A percentile compares a stretch with the other conserved stretches of the same genome.
phyloP scores from a whole-genome alignment of 2,888 invertebrate species.

The Reticulitermes lucifugus region DNA sequence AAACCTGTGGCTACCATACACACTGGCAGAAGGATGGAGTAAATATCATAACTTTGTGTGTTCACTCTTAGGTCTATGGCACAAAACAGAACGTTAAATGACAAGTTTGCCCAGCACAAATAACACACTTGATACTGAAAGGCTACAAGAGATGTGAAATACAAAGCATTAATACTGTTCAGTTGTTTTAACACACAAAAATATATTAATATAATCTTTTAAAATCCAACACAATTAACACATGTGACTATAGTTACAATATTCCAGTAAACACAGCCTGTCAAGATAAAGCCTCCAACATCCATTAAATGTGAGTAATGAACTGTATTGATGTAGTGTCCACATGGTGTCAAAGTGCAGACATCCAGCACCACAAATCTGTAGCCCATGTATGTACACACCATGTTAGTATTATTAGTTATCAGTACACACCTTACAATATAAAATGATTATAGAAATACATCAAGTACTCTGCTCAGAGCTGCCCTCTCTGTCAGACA shows the following conservation, averaged over 20 bases:
- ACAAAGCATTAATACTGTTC: background rate
- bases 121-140: too few species aligned
- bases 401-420: background rate
- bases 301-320: background rate
- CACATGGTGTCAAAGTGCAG: background rate
- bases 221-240: constrained; percentile 23
- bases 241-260: constrained; percentile 1
- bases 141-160: too few species aligned
- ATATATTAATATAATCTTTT: constrained; percentile 35
- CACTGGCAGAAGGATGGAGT: too few species aligned
- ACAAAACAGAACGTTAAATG: too few species aligned
- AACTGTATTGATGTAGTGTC: background rate
- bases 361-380: background rate
- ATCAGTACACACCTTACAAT: background rate
- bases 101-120: too few species aligned
- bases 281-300: constrained; percentile 23
- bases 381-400: background rate
- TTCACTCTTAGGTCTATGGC: too few species aligned
- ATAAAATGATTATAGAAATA: too few species aligned
- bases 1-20: too few species aligned
- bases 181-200: background rate
- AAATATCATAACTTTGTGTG: too few species aligned
- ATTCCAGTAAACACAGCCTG: constrained; percentile 26
- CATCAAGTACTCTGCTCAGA: too few species aligned
- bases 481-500: too few species aligned